Evolutionary conservation across 2,113 vertebrate genomes (phyloP).

Genomic region (Holacanthus passer): DNA sequence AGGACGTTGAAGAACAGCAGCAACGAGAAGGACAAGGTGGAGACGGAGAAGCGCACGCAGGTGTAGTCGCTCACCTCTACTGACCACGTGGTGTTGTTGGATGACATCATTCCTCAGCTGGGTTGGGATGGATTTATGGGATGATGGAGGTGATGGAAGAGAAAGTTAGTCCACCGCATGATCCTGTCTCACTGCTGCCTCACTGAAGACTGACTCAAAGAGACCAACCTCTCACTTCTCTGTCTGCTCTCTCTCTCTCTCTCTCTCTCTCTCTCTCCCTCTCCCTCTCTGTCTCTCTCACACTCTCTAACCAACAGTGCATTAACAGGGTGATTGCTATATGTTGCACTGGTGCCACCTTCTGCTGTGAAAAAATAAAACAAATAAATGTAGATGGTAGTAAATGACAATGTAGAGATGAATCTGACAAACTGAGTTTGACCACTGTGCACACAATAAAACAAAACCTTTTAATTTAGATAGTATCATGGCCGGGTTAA

Average conservation of each 20-base stretch:
- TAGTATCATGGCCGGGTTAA: no score
- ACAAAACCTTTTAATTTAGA: no score
- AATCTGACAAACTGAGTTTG: no score
- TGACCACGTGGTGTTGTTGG: slow-evolving; percentile 21
- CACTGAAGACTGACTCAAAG: slow-evolving; percentile 46
- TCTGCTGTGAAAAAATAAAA: no score
- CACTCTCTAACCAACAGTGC: no score
- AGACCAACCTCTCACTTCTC: no score
- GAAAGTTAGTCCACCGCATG: slow-evolving; percentile 42
- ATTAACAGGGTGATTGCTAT: no score
- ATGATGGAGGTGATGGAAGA: slow-evolving; percentile 5
- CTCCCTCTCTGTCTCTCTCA: slow-evolving; percentile 3
- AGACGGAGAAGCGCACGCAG: slow-evolving; percentile 78
- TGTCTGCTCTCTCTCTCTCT: neutral
- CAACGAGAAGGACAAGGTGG: slow-evolving; percentile 78
- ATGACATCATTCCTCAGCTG: slow-evolving; percentile 65
- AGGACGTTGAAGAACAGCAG: slow-evolving; percentile 84
- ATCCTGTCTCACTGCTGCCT: slow-evolving; percentile 50
- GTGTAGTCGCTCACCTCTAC: slow-evolving; percentile 47
- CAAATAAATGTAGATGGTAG: no score
- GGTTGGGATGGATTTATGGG: neutral
- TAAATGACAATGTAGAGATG: no score
- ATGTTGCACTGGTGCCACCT: no score
- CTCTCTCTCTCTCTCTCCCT: neutral
- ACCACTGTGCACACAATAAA: no score